A percentile compares a stretch with the other conserved stretches of the same genome.
phyloP scores from a whole-genome alignment of 64 coral and sea anemone genomes.

The Orbicella faveolata region DNA sequence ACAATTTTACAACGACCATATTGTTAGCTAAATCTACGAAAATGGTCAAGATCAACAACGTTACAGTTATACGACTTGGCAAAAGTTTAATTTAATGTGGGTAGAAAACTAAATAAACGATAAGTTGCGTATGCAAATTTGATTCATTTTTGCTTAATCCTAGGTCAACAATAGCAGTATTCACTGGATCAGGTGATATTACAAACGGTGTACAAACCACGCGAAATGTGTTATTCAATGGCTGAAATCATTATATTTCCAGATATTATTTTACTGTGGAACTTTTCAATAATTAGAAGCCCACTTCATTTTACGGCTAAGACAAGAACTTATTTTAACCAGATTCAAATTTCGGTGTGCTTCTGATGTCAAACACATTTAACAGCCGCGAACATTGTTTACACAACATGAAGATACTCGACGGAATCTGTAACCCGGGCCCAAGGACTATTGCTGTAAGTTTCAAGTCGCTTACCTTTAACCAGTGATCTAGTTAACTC shows the following conservation, averaged over 20 bases:
- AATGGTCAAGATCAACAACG: not conserved
- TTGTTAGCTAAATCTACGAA: not conserved
- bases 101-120: too few relatives aligned
- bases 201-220: not conserved
- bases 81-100: too few relatives aligned
- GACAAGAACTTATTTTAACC: not conserved
- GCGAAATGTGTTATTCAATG: too few relatives aligned
- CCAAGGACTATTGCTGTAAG: not conserved
- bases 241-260: too few relatives aligned
- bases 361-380: not conserved
- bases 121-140: not conserved
- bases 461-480: constrained; percentile 57
- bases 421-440: not conserved
- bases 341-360: not conserved
- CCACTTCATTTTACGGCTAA: not conserved
- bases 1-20: not conserved
- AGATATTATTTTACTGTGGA: too few relatives aligned
- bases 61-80: too few relatives aligned
- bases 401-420: not conserved
- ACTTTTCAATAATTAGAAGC: too few relatives aligned
- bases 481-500: constrained; percentile 57
- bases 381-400: not conserved
- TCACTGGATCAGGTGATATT: not conserved
- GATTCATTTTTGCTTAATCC: not conserved
- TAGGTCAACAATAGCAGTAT: not conserved